A percentile compares a stretch with the other conserved stretches of the same genome.
These are phyloP conservation scores for Dasyprocta punctata DNA, from an alignment of 2,113 vertebrate genomes.

Conservation along the genomic window DNA sequence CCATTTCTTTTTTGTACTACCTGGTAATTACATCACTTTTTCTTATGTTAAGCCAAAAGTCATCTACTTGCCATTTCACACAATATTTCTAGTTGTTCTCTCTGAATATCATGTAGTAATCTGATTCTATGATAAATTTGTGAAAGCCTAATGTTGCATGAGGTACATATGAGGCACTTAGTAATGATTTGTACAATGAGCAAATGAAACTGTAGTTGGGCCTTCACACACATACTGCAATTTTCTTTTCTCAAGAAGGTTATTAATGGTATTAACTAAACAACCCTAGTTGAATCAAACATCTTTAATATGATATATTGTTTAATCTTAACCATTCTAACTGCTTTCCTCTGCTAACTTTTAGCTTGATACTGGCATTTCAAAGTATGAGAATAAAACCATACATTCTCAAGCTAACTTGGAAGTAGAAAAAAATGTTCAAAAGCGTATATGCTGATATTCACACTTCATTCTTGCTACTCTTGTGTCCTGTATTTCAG, in stretches of 20 bases:
- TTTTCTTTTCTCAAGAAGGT: slow-evolving; percentile 25
- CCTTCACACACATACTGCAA: not conserved
- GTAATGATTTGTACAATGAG: slow-evolving; percentile 39
- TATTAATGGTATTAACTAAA: slow-evolving; percentile 21
- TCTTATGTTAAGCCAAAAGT: not conserved
- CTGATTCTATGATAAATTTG: slow-evolving; percentile 34
- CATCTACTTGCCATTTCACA: not conserved
- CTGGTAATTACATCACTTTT: not conserved
- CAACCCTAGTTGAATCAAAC: slow-evolving; percentile 15
- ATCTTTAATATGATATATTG: not conserved
- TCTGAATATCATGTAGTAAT: not conserved
- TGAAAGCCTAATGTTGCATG: not conserved
- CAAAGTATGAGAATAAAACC: slow-evolving; percentile 15
- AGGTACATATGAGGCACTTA: not conserved
- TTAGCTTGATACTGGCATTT: slow-evolving; percentile 14
- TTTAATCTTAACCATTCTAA: slow-evolving; percentile 16
- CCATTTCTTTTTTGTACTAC: not conserved
- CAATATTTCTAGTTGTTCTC: not conserved
- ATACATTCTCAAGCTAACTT: not conserved
- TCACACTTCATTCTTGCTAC: not conserved
- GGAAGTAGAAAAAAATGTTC: not conserved
- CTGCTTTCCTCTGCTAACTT: not conserved
- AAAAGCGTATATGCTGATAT: not conserved
- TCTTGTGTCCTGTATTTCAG: not conserved
- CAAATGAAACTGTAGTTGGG: not conserved